Base-by-base conservation (phyloP, 1,140 invertebrate species). In the Drosophila biarmipes region DNA sequence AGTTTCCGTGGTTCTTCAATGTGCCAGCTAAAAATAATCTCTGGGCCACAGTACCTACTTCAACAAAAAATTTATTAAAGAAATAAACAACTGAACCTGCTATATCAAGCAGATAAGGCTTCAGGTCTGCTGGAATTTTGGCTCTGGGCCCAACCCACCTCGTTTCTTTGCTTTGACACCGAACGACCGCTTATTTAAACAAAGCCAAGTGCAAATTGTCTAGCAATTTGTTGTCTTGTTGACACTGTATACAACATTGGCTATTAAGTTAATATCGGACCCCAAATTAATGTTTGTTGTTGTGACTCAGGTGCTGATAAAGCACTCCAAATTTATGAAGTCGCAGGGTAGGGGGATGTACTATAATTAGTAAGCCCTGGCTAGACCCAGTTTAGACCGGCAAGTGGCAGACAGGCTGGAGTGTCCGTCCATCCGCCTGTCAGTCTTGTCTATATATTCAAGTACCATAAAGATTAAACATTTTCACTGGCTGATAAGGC, bases 361-460 rank as follows among this genome's bases (percentile, higher is more conserved):
- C 21, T 52, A 40, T 35, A 48, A 12, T 35, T 55, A 27, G 27
- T 63, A 45, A 37, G 34, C 38, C 49, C 63, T 48, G 59, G 63
- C 58, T 78, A 51, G 73, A 74, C 73, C 67, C 73, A 80, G 81
- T 80, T 85, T 58, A 62, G 54, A 78, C 59, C 54, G 58, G 69
- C 79, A 64, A 17, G 49, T 69, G 63, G 55, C 81, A 85, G 81
- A 85, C 73, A 58, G 55, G 10, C 45, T 69, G 82, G 78, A 63
- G 46, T 35, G 64, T 58, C 42, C 19, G 24, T 69, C 46, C n/a
- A 11, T 21, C 27, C 24, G 34, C 8, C 48, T 34, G 64, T 40
- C 62, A 14, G 31, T 69, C 17, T 54, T 54, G 37, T 55, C 66
- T 73, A 66, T 73, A 67, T 43, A 24, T 11, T 67, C 12, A 64